Percentiles rank a stretch among this genome's conserved stretches.
These are phyloP conservation scores for Indicator indicator DNA, from an alignment of 2,113 vertebrate genomes.

Conservation along the genomic window DNA sequence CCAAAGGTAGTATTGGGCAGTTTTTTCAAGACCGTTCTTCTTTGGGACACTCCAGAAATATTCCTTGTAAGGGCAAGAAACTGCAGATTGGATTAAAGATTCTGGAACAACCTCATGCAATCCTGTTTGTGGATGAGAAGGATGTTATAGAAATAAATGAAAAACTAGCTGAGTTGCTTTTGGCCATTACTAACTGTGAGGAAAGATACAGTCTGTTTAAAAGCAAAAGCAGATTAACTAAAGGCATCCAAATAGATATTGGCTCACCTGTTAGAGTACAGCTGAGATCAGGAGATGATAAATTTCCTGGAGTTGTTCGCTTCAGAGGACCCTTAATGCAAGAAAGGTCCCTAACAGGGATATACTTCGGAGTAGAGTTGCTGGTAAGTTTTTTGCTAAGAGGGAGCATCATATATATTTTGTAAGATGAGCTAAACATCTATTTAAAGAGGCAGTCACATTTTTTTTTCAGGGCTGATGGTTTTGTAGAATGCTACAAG, in stretches of 20 bases:
- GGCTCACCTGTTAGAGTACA: constrained; percentile 93
- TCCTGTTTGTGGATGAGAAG: constrained; percentile 91
- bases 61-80: constrained; percentile 93
- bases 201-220: constrained; percentile 91
- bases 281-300: constrained; percentile 90
- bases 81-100: constrained; percentile 88
- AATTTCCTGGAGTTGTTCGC: constrained; percentile 92
- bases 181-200: constrained; percentile 96
- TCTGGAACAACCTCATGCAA: constrained; percentile 90
- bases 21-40: constrained; percentile 91
- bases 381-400: constrained; percentile 85
- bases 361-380: constrained; percentile 97
- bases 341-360: constrained; percentile 89
- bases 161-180: constrained; percentile 91
- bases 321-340: constrained; percentile 93
- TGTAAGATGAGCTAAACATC: neutral
- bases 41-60: constrained; percentile 83
- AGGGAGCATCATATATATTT: neutral
- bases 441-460: neutral
- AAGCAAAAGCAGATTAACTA: constrained; percentile 84
- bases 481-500: neutral
- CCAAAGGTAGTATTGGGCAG: constrained; percentile 93
- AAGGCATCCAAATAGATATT: constrained; percentile 89
- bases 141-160: constrained; percentile 92
- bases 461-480: neutral